Evolutionary conservation across 2,113 vertebrate species (phyloP).

Genomic region (Rhabdornis inornatus): DNA sequence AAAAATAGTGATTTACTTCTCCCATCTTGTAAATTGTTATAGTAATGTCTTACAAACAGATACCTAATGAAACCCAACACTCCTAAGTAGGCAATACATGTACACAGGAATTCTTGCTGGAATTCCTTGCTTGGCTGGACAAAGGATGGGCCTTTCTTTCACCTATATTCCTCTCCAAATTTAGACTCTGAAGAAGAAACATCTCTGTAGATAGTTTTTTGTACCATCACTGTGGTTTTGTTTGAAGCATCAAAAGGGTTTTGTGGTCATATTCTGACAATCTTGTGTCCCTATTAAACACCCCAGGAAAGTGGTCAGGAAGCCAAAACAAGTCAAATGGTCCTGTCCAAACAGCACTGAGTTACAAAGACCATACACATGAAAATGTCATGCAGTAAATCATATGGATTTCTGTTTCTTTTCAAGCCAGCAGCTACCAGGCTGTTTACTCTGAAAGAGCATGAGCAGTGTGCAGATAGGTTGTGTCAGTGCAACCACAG

Average conservation of each 20-base stretch:
- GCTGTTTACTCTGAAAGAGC: not conserved
- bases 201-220: not conserved
- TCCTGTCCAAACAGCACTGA: fast-evolving
- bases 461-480: not conserved
- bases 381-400: not conserved
- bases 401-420: not conserved
- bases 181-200: not conserved
- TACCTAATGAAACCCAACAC: not conserved
- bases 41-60: not conserved
- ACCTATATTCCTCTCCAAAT: not conserved
- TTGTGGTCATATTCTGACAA: not conserved
- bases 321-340: not conserved
- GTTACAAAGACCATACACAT: not conserved
- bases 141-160: not conserved
- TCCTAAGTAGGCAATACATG: fast-evolving
- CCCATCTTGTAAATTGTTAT: not conserved
- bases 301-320: not conserved
- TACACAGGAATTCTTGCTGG: not conserved
- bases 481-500: not conserved
- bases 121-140: not conserved
- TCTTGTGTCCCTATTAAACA: not conserved
- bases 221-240: not conserved
- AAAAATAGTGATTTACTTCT: not conserved
- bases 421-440: not conserved
- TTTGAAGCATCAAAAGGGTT: not conserved